A percentile compares a stretch with the other conserved stretches of the same genome.
phyloP scores from a whole-genome alignment of 2,113 vertebrate genomes.

The Neofelis nebulosa region DNA sequence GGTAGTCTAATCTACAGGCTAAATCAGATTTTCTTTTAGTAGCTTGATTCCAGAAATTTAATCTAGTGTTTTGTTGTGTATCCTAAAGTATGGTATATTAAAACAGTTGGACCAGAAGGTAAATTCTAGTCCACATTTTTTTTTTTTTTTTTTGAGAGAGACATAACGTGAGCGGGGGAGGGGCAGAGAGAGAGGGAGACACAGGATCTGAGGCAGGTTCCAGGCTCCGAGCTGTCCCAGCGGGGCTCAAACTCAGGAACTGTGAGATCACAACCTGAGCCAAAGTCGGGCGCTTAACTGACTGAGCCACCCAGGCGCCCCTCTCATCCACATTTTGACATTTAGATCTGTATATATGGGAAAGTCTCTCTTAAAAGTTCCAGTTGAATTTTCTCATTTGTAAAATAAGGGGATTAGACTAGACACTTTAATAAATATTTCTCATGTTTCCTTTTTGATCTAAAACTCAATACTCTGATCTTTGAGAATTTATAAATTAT shows the following conservation, averaged over 20 bases:
- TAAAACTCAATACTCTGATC: background rate
- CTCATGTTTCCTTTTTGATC: background rate
- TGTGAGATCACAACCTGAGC: too few relatives aligned
- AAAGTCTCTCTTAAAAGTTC: constrained; percentile 27
- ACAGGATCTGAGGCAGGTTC: too few relatives aligned
- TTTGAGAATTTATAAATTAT: background rate
- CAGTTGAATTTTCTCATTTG: constrained; percentile 22
- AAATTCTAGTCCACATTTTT: constrained; percentile 36
- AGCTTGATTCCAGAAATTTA: background rate
- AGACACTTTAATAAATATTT: background rate
- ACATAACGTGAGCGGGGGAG: too few relatives aligned
- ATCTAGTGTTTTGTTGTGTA: constrained; percentile 11
- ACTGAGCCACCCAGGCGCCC: too few relatives aligned
- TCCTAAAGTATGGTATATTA: background rate
- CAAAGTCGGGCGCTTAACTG: fast-evolving
- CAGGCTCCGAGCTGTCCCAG: too few relatives aligned
- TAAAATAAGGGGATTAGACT: background rate
- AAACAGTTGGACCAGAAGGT: constrained; percentile 40
- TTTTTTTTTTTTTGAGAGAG: too few relatives aligned
- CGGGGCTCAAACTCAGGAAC: too few relatives aligned
- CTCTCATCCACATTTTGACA: constrained; percentile 34
- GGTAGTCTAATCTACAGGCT: background rate
- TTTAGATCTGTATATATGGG: constrained; percentile 30
- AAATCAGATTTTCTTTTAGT: constrained; percentile 8
- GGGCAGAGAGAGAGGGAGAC: too few relatives aligned